These are phyloP conservation scores for Pipistrellus pygmaeus DNA, from an alignment of 2,797 vertebrate genomes.

Conservation along the genomic window DNA sequence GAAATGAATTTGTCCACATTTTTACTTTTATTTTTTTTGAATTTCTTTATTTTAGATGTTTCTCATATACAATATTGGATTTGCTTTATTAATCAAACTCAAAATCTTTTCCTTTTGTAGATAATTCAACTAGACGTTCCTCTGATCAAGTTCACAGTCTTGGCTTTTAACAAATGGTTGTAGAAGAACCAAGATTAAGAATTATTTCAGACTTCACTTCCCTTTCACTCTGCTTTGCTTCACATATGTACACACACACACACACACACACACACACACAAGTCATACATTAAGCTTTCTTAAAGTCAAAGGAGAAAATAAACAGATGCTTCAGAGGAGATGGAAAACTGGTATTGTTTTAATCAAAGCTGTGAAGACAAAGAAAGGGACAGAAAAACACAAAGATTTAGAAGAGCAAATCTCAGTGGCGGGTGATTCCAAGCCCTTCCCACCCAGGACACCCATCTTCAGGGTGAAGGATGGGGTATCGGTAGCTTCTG, in stretches of 20 bases:
- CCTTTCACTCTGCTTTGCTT: not conserved
- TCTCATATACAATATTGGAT: not conserved
- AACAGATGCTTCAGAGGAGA: slow-evolving; percentile 53
- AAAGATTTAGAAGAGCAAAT: not conserved
- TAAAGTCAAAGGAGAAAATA: slow-evolving; percentile 64
- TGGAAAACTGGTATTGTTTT: slow-evolving; percentile 28
- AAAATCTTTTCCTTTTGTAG: not conserved
- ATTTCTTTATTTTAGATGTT: not conserved
- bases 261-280: not conserved
- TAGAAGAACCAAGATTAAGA: not conserved
- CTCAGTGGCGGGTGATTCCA: not conserved
- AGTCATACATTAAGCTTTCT: not conserved
- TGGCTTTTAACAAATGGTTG: not conserved
- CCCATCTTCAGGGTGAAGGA: not conserved
- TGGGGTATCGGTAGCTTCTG: not conserved
- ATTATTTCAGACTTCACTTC: not conserved
- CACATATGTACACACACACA: not conserved
- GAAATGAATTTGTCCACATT: not conserved
- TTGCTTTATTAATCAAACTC: not conserved
- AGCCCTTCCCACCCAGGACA: accelerated
- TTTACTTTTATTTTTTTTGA: not conserved
- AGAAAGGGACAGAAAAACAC: not conserved
- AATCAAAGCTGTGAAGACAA: slow-evolving; percentile 18
- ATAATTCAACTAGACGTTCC: not conserved
- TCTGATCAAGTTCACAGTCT: not conserved